Conservation (phyloP, 30 jellyfish, hydroid and myxozoan species). For the Aurelia aurita complex sp. Pacific region DNA sequence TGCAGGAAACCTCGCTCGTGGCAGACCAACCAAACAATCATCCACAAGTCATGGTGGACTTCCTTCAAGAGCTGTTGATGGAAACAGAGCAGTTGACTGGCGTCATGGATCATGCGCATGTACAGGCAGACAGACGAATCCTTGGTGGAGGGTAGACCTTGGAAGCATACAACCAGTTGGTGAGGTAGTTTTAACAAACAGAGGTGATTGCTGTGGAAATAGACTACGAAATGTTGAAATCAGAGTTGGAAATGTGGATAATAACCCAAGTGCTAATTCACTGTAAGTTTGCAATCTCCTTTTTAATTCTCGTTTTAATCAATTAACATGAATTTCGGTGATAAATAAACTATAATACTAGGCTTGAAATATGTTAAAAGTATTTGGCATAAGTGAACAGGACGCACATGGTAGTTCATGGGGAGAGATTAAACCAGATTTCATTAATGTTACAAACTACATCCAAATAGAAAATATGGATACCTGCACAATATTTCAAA, state of each 20-base stretch:
- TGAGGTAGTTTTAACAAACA: slow-evolving; percentile 12
- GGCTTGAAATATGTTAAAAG: no score
- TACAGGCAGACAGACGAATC: slow-evolving; percentile 34
- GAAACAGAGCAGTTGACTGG: slow-evolving; percentile 23
- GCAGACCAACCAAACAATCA: slow-evolving; percentile 59
- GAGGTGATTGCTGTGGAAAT: slow-evolving; percentile 59
- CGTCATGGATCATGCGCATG: slow-evolving; percentile 27
- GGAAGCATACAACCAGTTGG: slow-evolving; percentile 46
- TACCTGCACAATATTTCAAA: no score
- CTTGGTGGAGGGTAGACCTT: slow-evolving; percentile 72
- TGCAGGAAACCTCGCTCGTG: slow-evolving; percentile 45
- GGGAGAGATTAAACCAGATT: no score
- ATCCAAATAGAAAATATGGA: no score
- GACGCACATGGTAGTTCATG: no score
- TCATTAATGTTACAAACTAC: no score
- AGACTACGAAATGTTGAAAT: slow-evolving; percentile 48
- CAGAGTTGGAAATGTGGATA: slow-evolving; percentile 54
- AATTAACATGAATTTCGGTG: no score
- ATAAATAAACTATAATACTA: no score
- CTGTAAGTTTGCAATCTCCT: slow-evolving; percentile 19
- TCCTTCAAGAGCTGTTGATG: slow-evolving; percentile 62
- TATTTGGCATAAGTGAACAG: no score
- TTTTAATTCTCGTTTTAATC: no score
- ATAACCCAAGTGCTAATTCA: slow-evolving; percentile 25
- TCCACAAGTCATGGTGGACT: slow-evolving; percentile 38